A percentile compares a stretch with the other conserved stretches of the same genome.
Evolutionary conservation across 2,797 vertebrate genomes (phyloP).

Genomic region (Lacerta bilineata): DNA sequence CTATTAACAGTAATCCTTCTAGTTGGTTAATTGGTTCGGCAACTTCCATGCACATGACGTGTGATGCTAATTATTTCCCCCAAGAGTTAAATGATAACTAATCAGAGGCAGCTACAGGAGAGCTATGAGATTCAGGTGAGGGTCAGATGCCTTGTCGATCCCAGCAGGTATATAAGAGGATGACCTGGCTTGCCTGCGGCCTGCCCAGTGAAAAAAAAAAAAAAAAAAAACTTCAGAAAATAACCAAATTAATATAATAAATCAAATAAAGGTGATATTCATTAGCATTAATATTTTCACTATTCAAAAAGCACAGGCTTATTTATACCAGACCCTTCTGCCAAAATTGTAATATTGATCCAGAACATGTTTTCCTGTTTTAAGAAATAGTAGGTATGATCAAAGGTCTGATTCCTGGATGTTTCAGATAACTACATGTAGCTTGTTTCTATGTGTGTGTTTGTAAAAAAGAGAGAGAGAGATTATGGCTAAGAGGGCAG

Average conservation of each 20-base stretch:
- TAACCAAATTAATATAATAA: neutral
- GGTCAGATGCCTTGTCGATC: too few species aligned
- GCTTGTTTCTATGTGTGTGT: neutral
- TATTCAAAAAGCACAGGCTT: slow-evolving; percentile 17
- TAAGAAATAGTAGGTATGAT: neutral
- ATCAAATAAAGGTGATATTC: neutral
- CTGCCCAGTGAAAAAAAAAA: too few species aligned
- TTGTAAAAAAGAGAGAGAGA: slow-evolving; percentile 1
- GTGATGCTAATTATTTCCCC: too few species aligned
- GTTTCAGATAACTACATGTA: neutral
- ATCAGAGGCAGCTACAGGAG: too few species aligned
- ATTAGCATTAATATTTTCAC: neutral
- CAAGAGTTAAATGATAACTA: too few species aligned
- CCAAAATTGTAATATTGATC: neutral
- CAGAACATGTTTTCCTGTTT: neutral
- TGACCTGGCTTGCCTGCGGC: too few species aligned
- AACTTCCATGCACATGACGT: too few species aligned
- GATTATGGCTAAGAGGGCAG: slow-evolving; percentile 7
- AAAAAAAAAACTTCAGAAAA: neutral
- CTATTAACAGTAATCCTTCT: too few species aligned
- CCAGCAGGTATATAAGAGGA: too few species aligned
- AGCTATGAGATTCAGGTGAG: too few species aligned
- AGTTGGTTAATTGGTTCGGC: too few species aligned
- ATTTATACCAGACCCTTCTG: neutral
- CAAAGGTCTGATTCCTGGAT: slow-evolving; percentile 7